These are phyloP conservation scores for Lutraria rhynchaena DNA, from an alignment of 1,140 invertebrate species.

Conservation along the genomic window DNA sequence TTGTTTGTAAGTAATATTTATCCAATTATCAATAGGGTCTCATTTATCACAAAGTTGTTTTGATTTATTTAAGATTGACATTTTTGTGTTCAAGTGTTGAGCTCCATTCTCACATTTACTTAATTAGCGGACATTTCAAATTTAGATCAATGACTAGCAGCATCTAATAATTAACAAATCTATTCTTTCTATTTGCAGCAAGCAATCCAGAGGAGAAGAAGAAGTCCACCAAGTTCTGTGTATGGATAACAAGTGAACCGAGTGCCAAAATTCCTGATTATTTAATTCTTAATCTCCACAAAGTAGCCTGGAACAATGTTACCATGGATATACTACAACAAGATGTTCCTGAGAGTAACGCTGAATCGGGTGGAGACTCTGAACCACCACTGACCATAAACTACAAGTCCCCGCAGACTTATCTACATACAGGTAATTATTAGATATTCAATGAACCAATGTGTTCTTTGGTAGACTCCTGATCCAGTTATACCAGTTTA, in stretches of 20 bases:
- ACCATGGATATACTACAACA: slow-evolving; percentile 58
- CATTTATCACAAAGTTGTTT: no score
- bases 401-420: slow-evolving; percentile 63
- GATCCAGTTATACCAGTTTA: no score
- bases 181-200: slow-evolving; percentile 54
- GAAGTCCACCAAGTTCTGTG: slow-evolving; percentile 72
- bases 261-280: slow-evolving; percentile 67
- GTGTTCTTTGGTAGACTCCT: no score
- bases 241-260: slow-evolving; percentile 78
- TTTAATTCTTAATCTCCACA: slow-evolving; percentile 72
- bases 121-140: no score
- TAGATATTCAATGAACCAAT: no score
- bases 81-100: no score
- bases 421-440: slow-evolving; percentile 67
- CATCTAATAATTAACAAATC: no score
- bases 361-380: slow-evolving; percentile 30
- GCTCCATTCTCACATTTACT: no score
- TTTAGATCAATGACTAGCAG: no score
- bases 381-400: slow-evolving; percentile 59
- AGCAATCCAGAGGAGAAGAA: slow-evolving; percentile 66
- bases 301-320: slow-evolving; percentile 75
- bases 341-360: slow-evolving; percentile 15
- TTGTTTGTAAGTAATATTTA: no score
- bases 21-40: no score
- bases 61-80: no score